Conservation (phyloP, 2,113 vertebrate genomes). For the Triplophysa tibetana region DNA sequence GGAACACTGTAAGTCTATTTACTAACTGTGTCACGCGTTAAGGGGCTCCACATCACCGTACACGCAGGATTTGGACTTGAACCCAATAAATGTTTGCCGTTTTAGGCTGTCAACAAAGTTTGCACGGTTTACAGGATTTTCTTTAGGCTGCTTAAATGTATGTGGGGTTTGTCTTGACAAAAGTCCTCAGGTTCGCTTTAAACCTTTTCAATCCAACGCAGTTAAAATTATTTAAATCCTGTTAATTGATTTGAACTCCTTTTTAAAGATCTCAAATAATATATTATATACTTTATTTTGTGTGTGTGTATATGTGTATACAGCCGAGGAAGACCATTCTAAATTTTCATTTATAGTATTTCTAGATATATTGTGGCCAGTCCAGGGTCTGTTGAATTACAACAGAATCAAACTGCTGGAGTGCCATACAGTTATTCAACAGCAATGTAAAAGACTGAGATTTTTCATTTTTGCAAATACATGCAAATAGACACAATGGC, state of each 20-base stretch:
- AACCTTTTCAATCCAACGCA: background rate
- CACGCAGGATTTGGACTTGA: slow-evolving; percentile 41
- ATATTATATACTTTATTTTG: too few species aligned
- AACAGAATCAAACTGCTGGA: too few species aligned
- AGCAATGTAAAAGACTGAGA: too few species aligned
- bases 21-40: slow-evolving; percentile 49
- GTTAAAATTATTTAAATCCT: slow-evolving; percentile 15
- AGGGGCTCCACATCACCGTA: slow-evolving; percentile 40
- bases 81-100: slow-evolving; percentile 43
- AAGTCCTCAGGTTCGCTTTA: background rate
- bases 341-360: too few species aligned
- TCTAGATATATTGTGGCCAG: too few species aligned
- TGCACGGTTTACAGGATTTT: slow-evolving; percentile 24
- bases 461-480: too few species aligned
- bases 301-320: too few species aligned
- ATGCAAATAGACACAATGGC: too few species aligned
- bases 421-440: too few species aligned
- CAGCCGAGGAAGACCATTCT: too few species aligned
- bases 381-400: too few species aligned
- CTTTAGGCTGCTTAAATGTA: slow-evolving; percentile 19
- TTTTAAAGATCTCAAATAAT: too few species aligned
- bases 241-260: slow-evolving; percentile 28
- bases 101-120: slow-evolving; percentile 39
- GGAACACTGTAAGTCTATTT: slow-evolving; percentile 47
- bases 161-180: slow-evolving; percentile 31